A percentile compares a stretch with the other conserved stretches of the same genome.
phyloP scores from a whole-genome alignment of 2,888 invertebrate species.

The Chalcis sispes region DNA sequence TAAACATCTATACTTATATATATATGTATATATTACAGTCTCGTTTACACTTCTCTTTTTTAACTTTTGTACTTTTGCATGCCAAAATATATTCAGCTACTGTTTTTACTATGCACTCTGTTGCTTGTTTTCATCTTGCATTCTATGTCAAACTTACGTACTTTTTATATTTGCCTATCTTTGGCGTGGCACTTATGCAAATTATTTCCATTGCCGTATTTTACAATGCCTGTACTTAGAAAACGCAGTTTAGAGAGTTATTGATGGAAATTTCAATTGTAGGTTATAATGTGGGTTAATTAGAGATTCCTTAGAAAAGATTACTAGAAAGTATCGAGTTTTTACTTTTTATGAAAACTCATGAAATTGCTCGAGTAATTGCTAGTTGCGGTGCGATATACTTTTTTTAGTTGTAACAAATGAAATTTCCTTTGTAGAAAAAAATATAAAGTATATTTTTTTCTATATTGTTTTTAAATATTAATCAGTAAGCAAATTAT shows the following conservation, averaged over 20 bases:
- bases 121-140: too few species aligned
- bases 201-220: background rate
- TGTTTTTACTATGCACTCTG: too few species aligned
- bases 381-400: background rate
- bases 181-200: background rate
- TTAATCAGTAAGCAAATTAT: too few species aligned
- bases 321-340: constrained; percentile 32
- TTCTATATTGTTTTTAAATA: too few species aligned
- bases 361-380: background rate
- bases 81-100: too few species aligned
- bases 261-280: background rate
- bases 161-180: background rate
- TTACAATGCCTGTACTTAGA: background rate
- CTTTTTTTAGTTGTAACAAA: background rate
- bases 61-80: background rate
- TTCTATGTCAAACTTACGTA: too few species aligned
- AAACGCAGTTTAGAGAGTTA: too few species aligned
- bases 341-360: constrained; percentile 47
- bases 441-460: too few species aligned
- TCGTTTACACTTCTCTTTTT: background rate
- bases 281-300: constrained; percentile 56
- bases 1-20: background rate
- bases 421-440: background rate
- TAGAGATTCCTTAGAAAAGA: background rate
- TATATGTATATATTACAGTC: background rate